phyloP scores from a whole-genome alignment of 1,140 invertebrate genomes.

The Ips typographus region DNA sequence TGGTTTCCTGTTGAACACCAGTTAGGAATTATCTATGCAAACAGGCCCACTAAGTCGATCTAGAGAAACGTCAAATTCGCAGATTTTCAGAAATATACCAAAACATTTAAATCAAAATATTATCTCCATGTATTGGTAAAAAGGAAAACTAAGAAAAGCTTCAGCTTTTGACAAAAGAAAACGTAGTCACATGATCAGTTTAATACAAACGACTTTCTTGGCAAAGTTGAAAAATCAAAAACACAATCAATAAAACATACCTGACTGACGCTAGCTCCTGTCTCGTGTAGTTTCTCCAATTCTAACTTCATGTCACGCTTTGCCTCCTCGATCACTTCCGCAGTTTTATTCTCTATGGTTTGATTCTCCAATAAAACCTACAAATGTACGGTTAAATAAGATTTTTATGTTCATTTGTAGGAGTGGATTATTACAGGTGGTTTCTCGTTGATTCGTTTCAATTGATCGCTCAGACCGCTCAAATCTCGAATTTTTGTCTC shows the following conservation, averaged over 20 bases:
- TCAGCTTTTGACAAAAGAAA: too few species aligned
- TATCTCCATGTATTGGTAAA: too few species aligned
- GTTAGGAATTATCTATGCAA: too few species aligned
- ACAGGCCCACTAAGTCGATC: too few species aligned
- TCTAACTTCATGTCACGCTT: constrained; percentile 30
- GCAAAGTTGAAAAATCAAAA: too few species aligned
- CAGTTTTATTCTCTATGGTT: constrained; percentile 8
- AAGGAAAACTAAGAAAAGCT: too few species aligned
- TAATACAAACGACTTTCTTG: too few species aligned
- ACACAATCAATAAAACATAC: constrained; percentile 6
- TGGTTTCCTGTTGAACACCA: too few species aligned
- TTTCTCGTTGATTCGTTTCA: constrained; percentile 43
- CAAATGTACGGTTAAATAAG: constrained; percentile 6
- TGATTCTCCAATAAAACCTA: constrained; percentile 6
- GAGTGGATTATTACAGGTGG: background rate
- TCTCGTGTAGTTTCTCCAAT: constrained; percentile 27
- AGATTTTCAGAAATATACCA: too few species aligned
- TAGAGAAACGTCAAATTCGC: too few species aligned
- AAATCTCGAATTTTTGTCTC: constrained; percentile 37
- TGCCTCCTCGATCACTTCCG: constrained; percentile 19
- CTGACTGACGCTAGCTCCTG: constrained; percentile 23
- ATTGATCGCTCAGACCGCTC: constrained; percentile 42
- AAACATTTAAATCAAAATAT: too few species aligned
- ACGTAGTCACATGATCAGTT: too few species aligned
- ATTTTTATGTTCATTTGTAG: background rate